Conservation (phyloP, 2,888 invertebrate genomes). For the Epirrhoe alternata region DNA sequence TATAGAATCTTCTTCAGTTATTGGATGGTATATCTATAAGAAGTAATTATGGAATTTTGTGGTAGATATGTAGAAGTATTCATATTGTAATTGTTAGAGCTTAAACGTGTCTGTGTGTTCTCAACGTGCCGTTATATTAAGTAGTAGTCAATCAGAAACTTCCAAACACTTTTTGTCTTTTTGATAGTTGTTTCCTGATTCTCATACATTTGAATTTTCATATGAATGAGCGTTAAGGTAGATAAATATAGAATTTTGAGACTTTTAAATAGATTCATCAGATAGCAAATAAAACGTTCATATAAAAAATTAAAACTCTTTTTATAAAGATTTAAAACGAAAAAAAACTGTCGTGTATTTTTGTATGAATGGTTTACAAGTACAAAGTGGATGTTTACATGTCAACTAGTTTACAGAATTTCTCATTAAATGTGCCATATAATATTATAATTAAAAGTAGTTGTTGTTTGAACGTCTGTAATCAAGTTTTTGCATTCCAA, state of each 20-base stretch:
- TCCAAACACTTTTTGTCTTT: constrained; percentile 26
- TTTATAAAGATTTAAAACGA: constrained; percentile 31
- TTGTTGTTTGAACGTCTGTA: constrained; percentile 34
- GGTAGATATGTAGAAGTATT: constrained; percentile 29
- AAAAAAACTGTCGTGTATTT: constrained; percentile 60
- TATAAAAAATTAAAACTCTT: constrained; percentile 13
- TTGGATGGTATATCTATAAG: constrained; percentile 10
- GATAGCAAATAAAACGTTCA: constrained; percentile 4
- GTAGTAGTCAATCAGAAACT: constrained; percentile 31
- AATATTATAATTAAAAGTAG: constrained; percentile 32
- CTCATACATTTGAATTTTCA: constrained; percentile 43
- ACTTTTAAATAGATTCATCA: constrained; percentile 4
- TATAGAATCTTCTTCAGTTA: too few species aligned
- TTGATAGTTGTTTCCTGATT: constrained; percentile 57
- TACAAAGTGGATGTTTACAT: constrained; percentile 43
- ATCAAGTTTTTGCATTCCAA: constrained; percentile 63
- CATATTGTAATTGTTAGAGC: constrained; percentile 49
- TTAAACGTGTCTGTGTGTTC: constrained; percentile 68
- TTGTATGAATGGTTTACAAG: constrained; percentile 62
- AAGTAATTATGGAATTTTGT: constrained; percentile 13
- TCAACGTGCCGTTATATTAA: constrained; percentile 65
- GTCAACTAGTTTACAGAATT: constrained; percentile 37
- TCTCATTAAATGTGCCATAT: constrained; percentile 59
- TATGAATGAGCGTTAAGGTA: constrained; percentile 11
- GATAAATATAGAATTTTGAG: constrained; percentile 14